A percentile compares a stretch with the other conserved stretches of the same genome.
Conservation (phyloP, 2,888 invertebrate species). For the Lepas anatifera region DNA sequence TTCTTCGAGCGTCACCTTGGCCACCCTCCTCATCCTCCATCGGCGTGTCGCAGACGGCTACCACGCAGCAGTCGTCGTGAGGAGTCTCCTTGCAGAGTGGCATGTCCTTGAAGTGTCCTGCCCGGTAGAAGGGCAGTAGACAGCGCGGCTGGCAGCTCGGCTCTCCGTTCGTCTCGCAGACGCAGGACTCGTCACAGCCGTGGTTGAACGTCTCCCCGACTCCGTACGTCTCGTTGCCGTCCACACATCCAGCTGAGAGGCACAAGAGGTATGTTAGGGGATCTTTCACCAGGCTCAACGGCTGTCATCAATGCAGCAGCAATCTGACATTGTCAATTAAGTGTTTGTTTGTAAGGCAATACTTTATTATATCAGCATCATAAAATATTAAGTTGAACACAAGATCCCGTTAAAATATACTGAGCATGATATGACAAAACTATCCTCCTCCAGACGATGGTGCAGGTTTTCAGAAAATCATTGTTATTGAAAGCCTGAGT, state of each 20-base stretch:
- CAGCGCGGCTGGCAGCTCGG: slow-evolving; percentile 26
- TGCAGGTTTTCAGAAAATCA: too few species aligned
- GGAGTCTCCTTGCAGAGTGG: slow-evolving; percentile 24
- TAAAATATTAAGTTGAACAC: too few species aligned
- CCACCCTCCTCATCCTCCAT: not conserved
- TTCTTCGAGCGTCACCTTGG: not conserved
- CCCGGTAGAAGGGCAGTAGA: slow-evolving; percentile 24
- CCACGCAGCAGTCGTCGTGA: slow-evolving; percentile 27
- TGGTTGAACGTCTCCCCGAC: slow-evolving; percentile 24
- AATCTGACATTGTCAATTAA: too few species aligned
- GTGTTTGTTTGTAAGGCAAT: too few species aligned
- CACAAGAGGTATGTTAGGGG: too few species aligned
- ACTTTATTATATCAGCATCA: too few species aligned
- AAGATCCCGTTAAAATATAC: too few species aligned
- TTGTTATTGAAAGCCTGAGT: too few species aligned
- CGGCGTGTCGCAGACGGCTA: slow-evolving; percentile 22
- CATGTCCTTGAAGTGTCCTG: slow-evolving; percentile 22
- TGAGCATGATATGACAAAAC: too few species aligned
- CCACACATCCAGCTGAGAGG: slow-evolving; percentile 28
- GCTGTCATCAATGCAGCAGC: too few species aligned
- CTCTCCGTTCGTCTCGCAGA: slow-evolving; percentile 24
- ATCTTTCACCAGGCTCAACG: too few species aligned
- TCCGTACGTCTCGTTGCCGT: slow-evolving; percentile 24
- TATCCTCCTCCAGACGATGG: too few species aligned
- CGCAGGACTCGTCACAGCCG: slow-evolving; percentile 26